Evolutionary conservation across 2,888 invertebrate species (phyloP).

Genomic region (Yponomeuta plumbellus): DNA sequence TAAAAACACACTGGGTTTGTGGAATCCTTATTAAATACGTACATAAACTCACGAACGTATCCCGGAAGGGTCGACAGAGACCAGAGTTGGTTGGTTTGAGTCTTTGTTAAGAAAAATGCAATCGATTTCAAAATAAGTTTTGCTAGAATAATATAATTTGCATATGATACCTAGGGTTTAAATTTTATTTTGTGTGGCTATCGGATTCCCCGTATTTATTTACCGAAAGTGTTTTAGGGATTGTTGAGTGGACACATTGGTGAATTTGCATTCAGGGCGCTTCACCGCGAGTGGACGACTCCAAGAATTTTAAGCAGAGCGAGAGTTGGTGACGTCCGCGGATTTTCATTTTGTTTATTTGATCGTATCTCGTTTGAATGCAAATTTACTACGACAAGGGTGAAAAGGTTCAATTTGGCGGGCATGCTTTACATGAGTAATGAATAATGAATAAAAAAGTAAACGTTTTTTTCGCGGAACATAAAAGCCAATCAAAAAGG

Average conservation of each 20-base stretch:
- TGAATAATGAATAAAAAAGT: conserved; percentile 30
- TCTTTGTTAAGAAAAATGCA: too few species aligned
- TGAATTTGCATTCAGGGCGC: conserved; percentile 26
- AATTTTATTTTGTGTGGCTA: too few species aligned
- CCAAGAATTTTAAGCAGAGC: conserved; percentile 38
- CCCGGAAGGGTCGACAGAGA: too few species aligned
- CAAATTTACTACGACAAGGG: conserved; percentile 36
- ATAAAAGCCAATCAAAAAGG: conserved; percentile 18
- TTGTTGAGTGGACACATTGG: conserved; percentile 27
- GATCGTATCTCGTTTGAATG: conserved; percentile 46
- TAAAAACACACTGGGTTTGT: too few species aligned
- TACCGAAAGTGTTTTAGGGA: conserved; percentile 13
- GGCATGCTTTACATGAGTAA: conserved; percentile 36
- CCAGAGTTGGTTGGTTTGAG: too few species aligned
- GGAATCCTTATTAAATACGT: too few species aligned
- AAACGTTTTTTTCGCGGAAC: conserved; percentile 9
- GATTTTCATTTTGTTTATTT: conserved; percentile 32
- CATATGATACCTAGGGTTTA: too few species aligned
- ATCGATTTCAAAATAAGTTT: too few species aligned
- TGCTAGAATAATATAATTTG: too few species aligned
- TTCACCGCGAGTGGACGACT: conserved; percentile 26
- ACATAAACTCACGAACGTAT: too few species aligned
- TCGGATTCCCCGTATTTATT: too few species aligned
- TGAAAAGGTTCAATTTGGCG: conserved; percentile 36
- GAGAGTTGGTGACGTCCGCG: conserved; percentile 31